Conservation (phyloP, 2,888 invertebrate genomes). For the Drosophila kuntzei region DNA sequence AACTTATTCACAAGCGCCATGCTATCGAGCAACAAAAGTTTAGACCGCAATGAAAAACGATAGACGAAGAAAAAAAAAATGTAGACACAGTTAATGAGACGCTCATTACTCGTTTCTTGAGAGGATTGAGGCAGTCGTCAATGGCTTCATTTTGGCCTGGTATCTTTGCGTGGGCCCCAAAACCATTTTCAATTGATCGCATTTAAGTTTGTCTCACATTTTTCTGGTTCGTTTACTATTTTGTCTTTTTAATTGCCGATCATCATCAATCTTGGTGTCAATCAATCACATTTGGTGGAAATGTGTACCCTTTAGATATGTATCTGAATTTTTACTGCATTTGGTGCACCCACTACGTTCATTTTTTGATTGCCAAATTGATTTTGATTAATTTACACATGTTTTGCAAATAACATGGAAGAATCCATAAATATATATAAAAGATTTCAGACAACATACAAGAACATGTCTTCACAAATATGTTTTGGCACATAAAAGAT, state of each 20-base stretch:
- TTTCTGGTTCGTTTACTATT: background rate
- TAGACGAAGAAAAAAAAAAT: slow-evolving; percentile 15
- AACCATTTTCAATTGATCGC: slow-evolving; percentile 47
- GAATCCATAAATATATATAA: slow-evolving; percentile 37
- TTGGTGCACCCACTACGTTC: slow-evolving; percentile 31
- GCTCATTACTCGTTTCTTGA: slow-evolving; percentile 69
- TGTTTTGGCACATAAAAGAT: slow-evolving; percentile 69
- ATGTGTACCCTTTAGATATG: background rate
- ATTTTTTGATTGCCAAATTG: slow-evolving; percentile 43
- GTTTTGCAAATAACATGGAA: slow-evolving; percentile 30
- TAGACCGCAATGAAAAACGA: slow-evolving; percentile 20
- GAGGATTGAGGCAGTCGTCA: slow-evolving; percentile 41
- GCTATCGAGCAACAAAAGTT: slow-evolving; percentile 32
- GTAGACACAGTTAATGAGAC: slow-evolving; percentile 66
- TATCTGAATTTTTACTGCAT: slow-evolving; percentile 1
- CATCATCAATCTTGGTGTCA: slow-evolving; percentile 49
- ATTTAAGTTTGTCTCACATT: slow-evolving; percentile 33
- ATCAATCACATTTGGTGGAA: slow-evolving; percentile 35
- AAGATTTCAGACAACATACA: slow-evolving; percentile 44
- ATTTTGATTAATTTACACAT: slow-evolving; percentile 66
- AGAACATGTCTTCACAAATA: slow-evolving; percentile 55
- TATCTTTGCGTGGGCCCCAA: slow-evolving; percentile 48
- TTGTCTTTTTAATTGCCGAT: slow-evolving; percentile 31
- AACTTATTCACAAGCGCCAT: slow-evolving; percentile 61
- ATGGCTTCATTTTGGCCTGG: slow-evolving; percentile 64